Base-by-base conservation (phyloP, 2,113 vertebrate species). In the Carassius gibelio region DNA sequence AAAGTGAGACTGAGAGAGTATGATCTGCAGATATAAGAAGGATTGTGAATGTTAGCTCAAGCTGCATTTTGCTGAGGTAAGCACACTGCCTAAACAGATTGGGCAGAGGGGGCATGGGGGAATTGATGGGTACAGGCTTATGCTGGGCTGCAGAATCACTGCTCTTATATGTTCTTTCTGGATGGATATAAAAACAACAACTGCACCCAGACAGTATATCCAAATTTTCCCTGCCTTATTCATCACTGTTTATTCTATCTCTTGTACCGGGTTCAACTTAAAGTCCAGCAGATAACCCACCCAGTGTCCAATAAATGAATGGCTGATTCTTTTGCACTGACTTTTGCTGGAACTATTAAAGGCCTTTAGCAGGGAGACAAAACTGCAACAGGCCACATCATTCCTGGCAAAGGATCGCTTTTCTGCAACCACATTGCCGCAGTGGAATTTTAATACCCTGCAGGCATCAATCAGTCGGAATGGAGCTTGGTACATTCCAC, bases 391-490 rank as follows among this genome's bases (percentile, higher is more conserved):
- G 76, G 82, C 77, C 81, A 81, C 82, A 52, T 88, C 81, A 84
- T 86, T 82, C 62, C 86, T 88, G 85, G 84, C 85, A 76, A 86
- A 55, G 50, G 21, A 76, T 80, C 50, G 68, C 15, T 55, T 52
- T 71, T 83, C 57, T 59, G 75, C 52, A 68, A 85, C 48, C 50
- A 48, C 69, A 75, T 61, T 79, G 87, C 83, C 72, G 85, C 87
- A 83, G 87, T 87, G 88, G 84, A 88, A 87, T 88, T 89, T 87
- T 88, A 90, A 90, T 89, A 86, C 84, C 87, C 82, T 85, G 59
- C 42, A 36, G 84, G 79, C 86, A 84, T 86, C 84, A 87, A 83
- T 89, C 88, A 88, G 82, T 57, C 81, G 61, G 81, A 88, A 86
- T 42, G 71, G 66, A 69, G 45, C 76, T 34, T 7, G 78, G 19